Evolutionary conservation across 2,888 invertebrate genomes (phyloP).

Genomic region (Leucania comma): DNA sequence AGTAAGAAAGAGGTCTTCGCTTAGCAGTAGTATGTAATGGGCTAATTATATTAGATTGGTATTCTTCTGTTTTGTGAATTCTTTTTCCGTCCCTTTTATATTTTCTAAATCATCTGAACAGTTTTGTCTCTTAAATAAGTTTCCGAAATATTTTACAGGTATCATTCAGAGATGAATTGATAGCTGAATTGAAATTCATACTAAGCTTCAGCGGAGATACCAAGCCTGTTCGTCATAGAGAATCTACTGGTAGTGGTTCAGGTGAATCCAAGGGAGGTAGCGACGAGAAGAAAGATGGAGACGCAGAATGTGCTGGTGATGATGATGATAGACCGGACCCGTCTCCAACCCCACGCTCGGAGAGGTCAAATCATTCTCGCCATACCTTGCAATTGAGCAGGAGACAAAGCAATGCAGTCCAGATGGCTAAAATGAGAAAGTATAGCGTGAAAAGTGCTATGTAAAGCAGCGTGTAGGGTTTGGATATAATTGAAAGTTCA

Average conservation of each 20-base stretch:
- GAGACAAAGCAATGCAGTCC: slow-evolving; percentile 84
- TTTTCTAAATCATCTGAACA: background rate
- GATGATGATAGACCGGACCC: slow-evolving; percentile 71
- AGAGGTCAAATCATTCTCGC: slow-evolving; percentile 81
- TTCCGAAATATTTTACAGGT: slow-evolving; percentile 82
- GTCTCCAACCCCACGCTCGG: slow-evolving; percentile 80
- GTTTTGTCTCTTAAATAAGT: background rate
- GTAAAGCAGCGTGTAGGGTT: slow-evolving; percentile 6
- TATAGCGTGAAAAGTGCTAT: slow-evolving; percentile 71
- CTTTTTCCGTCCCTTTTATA: background rate
- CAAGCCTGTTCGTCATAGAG: slow-evolving; percentile 92
- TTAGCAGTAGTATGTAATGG: no score
- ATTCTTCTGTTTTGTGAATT: background rate
- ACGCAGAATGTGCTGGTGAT: slow-evolving; percentile 72
- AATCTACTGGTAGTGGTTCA: slow-evolving; percentile 79
- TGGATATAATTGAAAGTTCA: background rate
- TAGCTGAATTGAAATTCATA: slow-evolving; percentile 94
- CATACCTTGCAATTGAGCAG: slow-evolving; percentile 82
- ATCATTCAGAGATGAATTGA: slow-evolving; percentile 92
- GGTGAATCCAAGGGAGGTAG: slow-evolving; percentile 73
- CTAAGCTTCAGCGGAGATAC: slow-evolving; percentile 93
- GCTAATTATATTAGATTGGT: no score
- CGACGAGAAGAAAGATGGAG: slow-evolving; percentile 72
- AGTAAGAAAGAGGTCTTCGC: no score
- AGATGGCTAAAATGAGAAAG: slow-evolving; percentile 84